phyloP scores from a whole-genome alignment of 2,113 vertebrate species.

The Periophthalmodon schlosseri region DNA sequence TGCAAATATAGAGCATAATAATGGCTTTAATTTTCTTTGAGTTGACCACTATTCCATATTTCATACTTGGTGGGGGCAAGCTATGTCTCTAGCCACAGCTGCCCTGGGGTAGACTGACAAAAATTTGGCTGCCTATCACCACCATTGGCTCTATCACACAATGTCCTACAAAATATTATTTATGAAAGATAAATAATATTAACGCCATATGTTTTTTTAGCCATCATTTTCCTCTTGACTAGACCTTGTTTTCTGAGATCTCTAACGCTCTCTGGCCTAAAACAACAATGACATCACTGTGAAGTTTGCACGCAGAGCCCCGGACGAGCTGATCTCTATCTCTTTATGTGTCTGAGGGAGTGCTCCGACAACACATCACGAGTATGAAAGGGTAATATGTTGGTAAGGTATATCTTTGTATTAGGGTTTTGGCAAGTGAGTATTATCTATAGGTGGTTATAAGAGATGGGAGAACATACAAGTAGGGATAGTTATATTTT shows the following conservation, averaged over 20 bases:
- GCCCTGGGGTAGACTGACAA: too few species aligned
- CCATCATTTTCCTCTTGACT: neutral
- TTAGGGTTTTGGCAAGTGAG: slow-evolving; percentile 7
- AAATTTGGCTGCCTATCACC: too few species aligned
- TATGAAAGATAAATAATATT: neutral
- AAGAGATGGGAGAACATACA: slow-evolving; percentile 26
- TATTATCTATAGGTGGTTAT: slow-evolving; percentile 26
- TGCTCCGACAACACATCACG: slow-evolving; percentile 34
- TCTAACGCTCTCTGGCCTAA: slow-evolving; percentile 8
- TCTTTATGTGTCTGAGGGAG: slow-evolving; percentile 24
- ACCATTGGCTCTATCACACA: too few species aligned
- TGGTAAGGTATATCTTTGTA: slow-evolving; percentile 16
- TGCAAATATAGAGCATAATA: too few species aligned
- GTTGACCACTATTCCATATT: too few species aligned
- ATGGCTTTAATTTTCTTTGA: too few species aligned
- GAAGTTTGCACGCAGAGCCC: slow-evolving; percentile 23
- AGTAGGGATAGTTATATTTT: slow-evolving; percentile 32
- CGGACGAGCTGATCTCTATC: slow-evolving; percentile 43
- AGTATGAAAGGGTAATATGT: slow-evolving; percentile 8
- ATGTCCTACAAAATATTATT: too few species aligned
- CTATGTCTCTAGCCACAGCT: too few species aligned
- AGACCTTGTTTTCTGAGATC: neutral
- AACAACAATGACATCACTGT: slow-evolving; percentile 48
- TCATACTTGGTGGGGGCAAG: too few species aligned
- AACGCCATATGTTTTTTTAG: neutral